These are phyloP conservation scores for Spodoptera frugiperda DNA, from an alignment of 1,140 invertebrate species.

Conservation along the genomic window DNA sequence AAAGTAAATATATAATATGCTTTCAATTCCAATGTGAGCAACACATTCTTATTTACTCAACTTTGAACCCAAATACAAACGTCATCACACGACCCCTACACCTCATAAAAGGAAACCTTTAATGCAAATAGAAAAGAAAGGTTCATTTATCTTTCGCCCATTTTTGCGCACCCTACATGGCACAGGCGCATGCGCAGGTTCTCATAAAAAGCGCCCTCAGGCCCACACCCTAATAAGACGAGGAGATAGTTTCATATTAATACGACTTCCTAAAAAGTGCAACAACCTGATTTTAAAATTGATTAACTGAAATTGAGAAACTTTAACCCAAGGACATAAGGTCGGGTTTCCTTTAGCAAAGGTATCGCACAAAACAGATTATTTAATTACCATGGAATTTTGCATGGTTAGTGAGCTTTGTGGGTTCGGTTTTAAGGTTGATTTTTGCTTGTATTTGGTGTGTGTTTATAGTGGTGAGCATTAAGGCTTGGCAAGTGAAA, in stretches of 20 bases:
- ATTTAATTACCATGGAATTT: constrained; percentile 47
- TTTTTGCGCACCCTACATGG: constrained; percentile 32
- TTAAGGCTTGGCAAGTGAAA: constrained; percentile 63
- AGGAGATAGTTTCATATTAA: constrained; percentile 43
- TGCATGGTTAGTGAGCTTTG: constrained; percentile 6
- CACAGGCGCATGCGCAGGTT: neutral
- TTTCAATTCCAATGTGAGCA: no score
- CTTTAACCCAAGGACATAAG: constrained; percentile 8
- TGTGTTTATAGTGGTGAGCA: constrained; percentile 32
- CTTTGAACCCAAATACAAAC: no score
- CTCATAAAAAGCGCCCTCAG: constrained; percentile 36
- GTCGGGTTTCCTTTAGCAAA: constrained; percentile 4
- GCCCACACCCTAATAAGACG: constrained; percentile 39
- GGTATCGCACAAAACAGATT: constrained; percentile 55
- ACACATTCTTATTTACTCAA: no score
- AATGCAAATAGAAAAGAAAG: constrained; percentile 34
- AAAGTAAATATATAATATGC: no score
- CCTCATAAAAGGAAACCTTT: neutral
- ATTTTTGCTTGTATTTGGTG: constrained; percentile 12
- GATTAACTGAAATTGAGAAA: constrained; percentile 3
- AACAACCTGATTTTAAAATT: constrained; percentile 43
- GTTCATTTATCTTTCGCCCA: neutral
- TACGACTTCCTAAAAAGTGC: constrained; percentile 45
- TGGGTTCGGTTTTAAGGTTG: constrained; percentile 14
- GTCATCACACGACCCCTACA: neutral